These are phyloP conservation scores for Oreocharis arfaki DNA, from an alignment of 2,113 vertebrate genomes.

Conservation along the genomic window DNA sequence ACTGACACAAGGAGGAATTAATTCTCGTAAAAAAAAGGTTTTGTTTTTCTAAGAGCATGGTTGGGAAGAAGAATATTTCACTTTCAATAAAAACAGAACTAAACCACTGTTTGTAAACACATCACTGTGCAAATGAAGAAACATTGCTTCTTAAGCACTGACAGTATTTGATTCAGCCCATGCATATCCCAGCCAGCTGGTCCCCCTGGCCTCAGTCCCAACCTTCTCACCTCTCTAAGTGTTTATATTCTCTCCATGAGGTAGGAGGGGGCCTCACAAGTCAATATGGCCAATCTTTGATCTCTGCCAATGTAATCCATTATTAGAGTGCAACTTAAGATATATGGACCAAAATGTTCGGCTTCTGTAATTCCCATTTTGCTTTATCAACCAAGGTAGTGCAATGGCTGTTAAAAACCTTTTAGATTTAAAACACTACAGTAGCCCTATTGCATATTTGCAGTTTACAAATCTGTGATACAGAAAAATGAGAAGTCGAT, in stretches of 20 bases:
- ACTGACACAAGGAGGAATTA: background rate
- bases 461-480: background rate
- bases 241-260: background rate
- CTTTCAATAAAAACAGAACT: background rate
- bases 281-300: background rate
- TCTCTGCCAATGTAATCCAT: slow-evolving; percentile 4
- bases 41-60: background rate
- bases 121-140: background rate
- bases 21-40: background rate
- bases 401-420: background rate
- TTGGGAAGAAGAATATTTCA: background rate
- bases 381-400: background rate
- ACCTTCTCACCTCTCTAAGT: background rate
- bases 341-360: background rate
- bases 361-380: background rate
- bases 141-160: background rate
- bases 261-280: background rate
- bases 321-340: slow-evolving; percentile 19
- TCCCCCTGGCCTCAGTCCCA: background rate
- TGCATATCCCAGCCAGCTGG: background rate
- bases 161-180: background rate
- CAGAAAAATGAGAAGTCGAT: background rate
- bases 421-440: background rate
- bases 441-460: background rate
- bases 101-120: background rate